These are phyloP conservation scores for Caenorhabditis becei DNA, from an alignment of 2,888 invertebrate species.

Conservation along the genomic window DNA sequence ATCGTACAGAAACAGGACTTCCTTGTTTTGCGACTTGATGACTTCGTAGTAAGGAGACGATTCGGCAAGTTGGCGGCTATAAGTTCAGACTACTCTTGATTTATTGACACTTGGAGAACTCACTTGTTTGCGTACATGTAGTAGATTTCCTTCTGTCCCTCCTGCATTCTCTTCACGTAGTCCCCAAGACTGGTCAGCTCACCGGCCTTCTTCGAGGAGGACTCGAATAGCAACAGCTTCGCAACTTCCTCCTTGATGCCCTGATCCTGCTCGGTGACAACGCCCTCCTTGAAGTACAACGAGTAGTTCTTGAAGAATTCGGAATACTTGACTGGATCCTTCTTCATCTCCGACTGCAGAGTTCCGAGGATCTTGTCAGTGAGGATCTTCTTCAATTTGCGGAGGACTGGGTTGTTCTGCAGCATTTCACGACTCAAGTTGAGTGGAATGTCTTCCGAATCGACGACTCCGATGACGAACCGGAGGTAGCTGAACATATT, in stretches of 20 bases:
- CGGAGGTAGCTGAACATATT: conserved; percentile 88
- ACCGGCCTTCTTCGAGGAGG: conserved; percentile 85
- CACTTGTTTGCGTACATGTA: conserved; percentile 95
- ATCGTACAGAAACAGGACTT: conserved; percentile 96
- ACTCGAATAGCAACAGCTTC: conserved; percentile 93
- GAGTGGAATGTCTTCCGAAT: conserved; percentile 97
- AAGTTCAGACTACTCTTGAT: conserved; percentile 74
- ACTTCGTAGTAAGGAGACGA: conserved; percentile 96
- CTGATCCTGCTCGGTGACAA: conserved; percentile 90
- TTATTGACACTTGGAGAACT: conserved; percentile 14
- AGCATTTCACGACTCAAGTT: conserved; percentile 96
- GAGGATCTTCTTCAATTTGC: conserved; percentile 90
- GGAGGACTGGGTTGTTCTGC: conserved; percentile 94
- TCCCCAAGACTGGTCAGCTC: conserved; percentile 86
- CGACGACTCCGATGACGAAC: conserved; percentile 96
- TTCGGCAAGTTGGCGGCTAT: conserved; percentile 92
- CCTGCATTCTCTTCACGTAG: conserved; percentile 88
- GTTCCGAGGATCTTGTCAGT: conserved; percentile 85
- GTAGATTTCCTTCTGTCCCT: conserved; percentile 91
- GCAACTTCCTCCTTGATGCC: conserved; percentile 93
- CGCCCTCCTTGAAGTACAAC: conserved; percentile 95
- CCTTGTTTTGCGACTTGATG: conserved; percentile 90
- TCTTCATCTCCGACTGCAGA: conserved; percentile 86
- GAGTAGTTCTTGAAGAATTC: conserved; percentile 94
- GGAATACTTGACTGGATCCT: conserved; percentile 89